A percentile compares a stretch with the other conserved stretches of the same genome.
Evolutionary conservation across 2,888 invertebrate genomes (phyloP).

Genomic region (Micropterix aruncella): DNA sequence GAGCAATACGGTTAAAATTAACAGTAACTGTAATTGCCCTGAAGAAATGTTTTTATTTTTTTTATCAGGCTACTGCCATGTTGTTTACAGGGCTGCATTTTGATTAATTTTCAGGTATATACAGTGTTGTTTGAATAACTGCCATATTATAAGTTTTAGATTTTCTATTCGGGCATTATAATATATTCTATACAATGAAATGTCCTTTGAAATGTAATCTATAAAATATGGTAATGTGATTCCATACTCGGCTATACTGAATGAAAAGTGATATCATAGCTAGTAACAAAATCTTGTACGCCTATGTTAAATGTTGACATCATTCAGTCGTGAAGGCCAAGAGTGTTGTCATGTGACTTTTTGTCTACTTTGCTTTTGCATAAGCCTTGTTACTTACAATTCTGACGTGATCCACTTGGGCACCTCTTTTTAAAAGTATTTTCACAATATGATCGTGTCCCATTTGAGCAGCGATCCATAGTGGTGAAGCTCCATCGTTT

Average conservation of each 20-base stretch:
- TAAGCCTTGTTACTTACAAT: slow-evolving; percentile 40
- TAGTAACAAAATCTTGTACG: background rate
- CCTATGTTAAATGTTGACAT: background rate
- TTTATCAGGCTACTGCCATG: too few species aligned
- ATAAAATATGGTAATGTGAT: background rate
- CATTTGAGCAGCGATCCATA: slow-evolving; percentile 95
- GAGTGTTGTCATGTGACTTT: background rate
- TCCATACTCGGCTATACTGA: background rate
- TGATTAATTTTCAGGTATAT: too few species aligned
- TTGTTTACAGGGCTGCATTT: too few species aligned
- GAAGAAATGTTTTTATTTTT: too few species aligned
- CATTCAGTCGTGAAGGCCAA: background rate
- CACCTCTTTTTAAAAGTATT: slow-evolving; percentile 63
- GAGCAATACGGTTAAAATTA: too few species aligned
- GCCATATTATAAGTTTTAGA: too few species aligned
- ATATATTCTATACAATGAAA: too few species aligned
- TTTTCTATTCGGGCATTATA: too few species aligned
- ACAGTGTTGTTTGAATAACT: too few species aligned
- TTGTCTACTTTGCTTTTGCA: background rate
- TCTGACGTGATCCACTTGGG: slow-evolving; percentile 63
- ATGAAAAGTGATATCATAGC: background rate
- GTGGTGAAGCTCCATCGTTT: slow-evolving; percentile 73
- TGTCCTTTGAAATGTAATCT: background rate
- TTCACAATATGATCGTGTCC: slow-evolving; percentile 74
- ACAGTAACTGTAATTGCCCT: too few species aligned